Percentiles rank a stretch among this genome's conserved stretches.
phyloP scores from a whole-genome alignment of 2,797 vertebrate species.

The Hylomyscus alleni region DNA sequence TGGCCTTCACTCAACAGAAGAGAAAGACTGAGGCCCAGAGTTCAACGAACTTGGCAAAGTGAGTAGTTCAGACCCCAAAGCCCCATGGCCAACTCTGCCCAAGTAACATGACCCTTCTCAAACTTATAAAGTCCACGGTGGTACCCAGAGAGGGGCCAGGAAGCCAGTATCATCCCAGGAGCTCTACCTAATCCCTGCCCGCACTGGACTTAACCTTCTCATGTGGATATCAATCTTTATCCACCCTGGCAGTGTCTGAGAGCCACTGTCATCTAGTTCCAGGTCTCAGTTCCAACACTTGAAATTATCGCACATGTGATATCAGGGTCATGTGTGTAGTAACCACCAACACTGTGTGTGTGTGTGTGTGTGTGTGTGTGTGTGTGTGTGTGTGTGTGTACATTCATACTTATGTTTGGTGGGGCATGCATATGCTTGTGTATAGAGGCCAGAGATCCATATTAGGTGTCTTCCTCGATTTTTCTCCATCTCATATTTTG shows the following conservation, averaged over 20 bases:
- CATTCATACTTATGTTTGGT: not conserved
- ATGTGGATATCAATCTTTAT: not conserved
- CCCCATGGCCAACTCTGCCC: not conserved
- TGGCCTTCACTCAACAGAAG: not conserved
- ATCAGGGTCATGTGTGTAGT: not conserved
- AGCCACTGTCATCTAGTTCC: not conserved
- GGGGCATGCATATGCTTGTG: too few relatives aligned
- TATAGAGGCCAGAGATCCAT: not conserved
- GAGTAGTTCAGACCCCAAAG: slow-evolving; percentile 21
- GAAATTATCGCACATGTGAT: too few relatives aligned
- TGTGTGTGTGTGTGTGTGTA: too few relatives aligned
- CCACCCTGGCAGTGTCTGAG: not conserved
- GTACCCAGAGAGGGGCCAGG: not conserved
- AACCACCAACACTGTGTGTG: not conserved
- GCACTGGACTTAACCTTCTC: not conserved
- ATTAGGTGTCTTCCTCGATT: not conserved
- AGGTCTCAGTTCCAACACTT: not conserved
- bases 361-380: too few relatives aligned
- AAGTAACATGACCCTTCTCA: slow-evolving; percentile 31
- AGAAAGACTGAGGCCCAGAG: not conserved
- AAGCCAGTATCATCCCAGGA: not conserved
- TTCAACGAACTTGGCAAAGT: not conserved
- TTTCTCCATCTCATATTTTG: not conserved
- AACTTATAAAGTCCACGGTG: not conserved
- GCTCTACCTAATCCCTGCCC: not conserved